These are phyloP conservation scores for Coturnix japonica DNA, from an alignment of 2,113 vertebrate genomes.

Conservation along the genomic window DNA sequence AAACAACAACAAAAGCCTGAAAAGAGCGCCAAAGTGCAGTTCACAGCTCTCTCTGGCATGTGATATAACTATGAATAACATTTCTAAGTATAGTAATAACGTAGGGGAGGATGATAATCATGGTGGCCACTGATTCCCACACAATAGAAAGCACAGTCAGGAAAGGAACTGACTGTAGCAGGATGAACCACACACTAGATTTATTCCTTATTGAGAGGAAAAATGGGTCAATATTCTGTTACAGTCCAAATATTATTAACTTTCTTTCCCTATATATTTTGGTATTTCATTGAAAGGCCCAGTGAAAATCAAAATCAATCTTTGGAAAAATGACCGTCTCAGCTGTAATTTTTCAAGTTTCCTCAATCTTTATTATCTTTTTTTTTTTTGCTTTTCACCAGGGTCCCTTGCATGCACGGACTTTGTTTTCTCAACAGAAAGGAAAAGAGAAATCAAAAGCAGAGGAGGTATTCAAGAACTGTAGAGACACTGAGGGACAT, in stretches of 20 bases:
- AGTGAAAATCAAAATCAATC: background rate
- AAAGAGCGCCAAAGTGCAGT: background rate
- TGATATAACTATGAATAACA: background rate
- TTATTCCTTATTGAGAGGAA: constrained; percentile 10
- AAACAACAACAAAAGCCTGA: background rate
- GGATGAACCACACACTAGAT: background rate
- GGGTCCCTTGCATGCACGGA: rapidly evolving
- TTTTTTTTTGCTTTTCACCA: background rate
- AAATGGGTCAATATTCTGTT: constrained; percentile 54
- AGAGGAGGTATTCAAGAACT: background rate
- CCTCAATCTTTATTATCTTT: background rate
- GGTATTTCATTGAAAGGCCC: background rate
- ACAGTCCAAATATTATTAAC: background rate
- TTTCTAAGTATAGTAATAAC: background rate
- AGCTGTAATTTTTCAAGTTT: background rate
- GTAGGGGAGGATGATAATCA: background rate
- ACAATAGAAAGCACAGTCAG: background rate
- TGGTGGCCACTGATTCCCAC: background rate
- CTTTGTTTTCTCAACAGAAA: background rate
- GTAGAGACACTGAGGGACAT: no score
- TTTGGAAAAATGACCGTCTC: background rate
- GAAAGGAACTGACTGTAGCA: constrained; percentile 14
- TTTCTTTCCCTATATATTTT: constrained; percentile 18
- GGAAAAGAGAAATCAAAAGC: background rate
- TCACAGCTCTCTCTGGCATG: background rate